Evolutionary conservation across 2,888 invertebrate genomes (phyloP).

Genomic region (Agonopterix alstromeriana): DNA sequence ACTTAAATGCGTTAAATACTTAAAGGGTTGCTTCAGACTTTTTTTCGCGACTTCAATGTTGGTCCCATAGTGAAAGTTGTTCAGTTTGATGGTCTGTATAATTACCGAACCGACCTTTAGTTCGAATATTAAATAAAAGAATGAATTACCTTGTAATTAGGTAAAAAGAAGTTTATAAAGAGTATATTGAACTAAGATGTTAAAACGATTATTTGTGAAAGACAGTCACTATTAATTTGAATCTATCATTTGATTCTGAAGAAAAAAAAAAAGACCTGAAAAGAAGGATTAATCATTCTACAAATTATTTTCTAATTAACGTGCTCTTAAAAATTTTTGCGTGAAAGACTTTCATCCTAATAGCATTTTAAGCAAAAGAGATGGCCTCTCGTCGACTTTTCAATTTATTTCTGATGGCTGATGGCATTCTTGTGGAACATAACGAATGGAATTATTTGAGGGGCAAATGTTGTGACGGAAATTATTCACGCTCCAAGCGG

Average conservation of each 20-base stretch:
- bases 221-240: no score
- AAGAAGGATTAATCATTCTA: background rate
- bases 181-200: no score
- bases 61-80: no score
- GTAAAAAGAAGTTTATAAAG: no score
- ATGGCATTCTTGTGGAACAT: constrained; percentile 26
- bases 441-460: constrained; percentile 33
- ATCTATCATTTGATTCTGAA: background rate
- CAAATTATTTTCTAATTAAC: background rate
- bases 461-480: constrained; percentile 42
- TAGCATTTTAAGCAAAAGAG: background rate
- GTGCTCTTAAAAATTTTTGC: background rate
- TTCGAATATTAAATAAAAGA: no score
- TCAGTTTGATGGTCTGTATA: no score
- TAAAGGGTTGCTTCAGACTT: no score
- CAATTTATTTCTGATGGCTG: constrained; percentile 41
- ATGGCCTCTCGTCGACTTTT: constrained; percentile 25
- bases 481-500: constrained; percentile 42
- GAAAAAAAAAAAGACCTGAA: background rate
- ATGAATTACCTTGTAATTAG: no score
- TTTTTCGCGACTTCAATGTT: no score
- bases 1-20: no score
- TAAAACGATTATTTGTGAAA: no score
- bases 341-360: background rate
- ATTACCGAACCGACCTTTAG: no score